phyloP scores from a whole-genome alignment of 2,797 vertebrate genomes.

The Silurus aristotelis region DNA sequence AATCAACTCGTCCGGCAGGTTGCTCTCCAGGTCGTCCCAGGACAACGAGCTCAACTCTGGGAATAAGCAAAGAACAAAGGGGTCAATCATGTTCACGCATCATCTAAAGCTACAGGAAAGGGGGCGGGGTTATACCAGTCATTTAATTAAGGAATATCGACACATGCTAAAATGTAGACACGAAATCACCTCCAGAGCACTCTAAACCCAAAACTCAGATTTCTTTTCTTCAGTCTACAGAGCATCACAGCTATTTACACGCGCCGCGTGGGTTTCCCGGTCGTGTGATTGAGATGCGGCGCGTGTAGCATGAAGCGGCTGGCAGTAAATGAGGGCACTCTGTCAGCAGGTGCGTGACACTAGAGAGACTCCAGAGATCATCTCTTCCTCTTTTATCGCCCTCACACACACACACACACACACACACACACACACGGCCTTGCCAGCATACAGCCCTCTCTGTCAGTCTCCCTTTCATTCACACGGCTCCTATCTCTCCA shows the following conservation, averaged over 20 bases:
- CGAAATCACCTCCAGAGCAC: too few relatives aligned
- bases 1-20: constrained; percentile 97
- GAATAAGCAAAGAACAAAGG: constrained; percentile 53
- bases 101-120: not conserved
- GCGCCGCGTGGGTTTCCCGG: not conserved
- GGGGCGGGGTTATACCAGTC: too few relatives aligned
- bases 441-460: constrained; percentile 32
- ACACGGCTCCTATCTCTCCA: constrained; percentile 29
- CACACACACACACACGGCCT: constrained; percentile 47
- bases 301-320: constrained; percentile 37
- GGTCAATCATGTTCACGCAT: not conserved
- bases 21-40: constrained; percentile 91
- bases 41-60: constrained; percentile 90
- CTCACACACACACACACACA: constrained; percentile 27
- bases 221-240: too few relatives aligned
- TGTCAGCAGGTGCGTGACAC: constrained; percentile 66
- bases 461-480: constrained; percentile 17
- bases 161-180: not conserved
- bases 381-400: constrained; percentile 54
- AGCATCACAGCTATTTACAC: not conserved
- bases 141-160: too few relatives aligned
- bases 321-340: constrained; percentile 33
- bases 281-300: constrained; percentile 62
- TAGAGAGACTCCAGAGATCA: constrained; percentile 50
- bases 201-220: too few relatives aligned